Base-by-base conservation (phyloP, 2,113 vertebrate genomes). In the Lota lota region DNA sequence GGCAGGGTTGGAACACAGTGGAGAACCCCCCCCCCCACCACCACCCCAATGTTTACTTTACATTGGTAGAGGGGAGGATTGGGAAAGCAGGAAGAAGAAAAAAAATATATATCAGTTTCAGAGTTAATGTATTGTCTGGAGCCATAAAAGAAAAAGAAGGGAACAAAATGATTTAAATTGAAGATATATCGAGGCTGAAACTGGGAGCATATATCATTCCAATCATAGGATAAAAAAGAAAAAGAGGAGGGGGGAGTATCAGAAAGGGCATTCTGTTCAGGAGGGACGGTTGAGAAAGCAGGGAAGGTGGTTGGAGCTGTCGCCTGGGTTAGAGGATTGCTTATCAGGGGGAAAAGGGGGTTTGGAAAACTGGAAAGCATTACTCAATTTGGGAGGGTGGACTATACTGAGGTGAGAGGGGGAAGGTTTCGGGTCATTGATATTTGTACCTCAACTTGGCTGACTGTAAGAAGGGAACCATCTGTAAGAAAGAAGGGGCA, bases 401-500 rank as follows among this genome's bases (percentile, higher is more conserved):
- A 77, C 78, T 83, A 14, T 47, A 89, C 61, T 85, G 77, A 81
- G 88, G 88, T 91, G 77, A 91, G 76, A 91, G 78, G 78, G 78
- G 83, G 70, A 84, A 79, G 76, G 77, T 74, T 81, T 53, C 80
- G 84, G 84, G 88, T 81, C 87, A 57, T 88, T 91, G 85, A 87
- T 88, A 85, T 85, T 88, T 91, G 91, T 93, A 93, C 92, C 92
- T 93, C 92, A 88, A 90, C 74, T 77, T 88, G 68, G 86, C 83
- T 72, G 86, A 86, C 85, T 89, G 87, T 87, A 88, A 79, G 87
- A 77, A 86, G 88, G 83, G 87, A 91, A 89, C 90, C 92, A 93
- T 93, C 92, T 93, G 92, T 87, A 89, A 86, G 91, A 92, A 85
- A 93, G 89, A 92, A 92, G 88, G 88, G 87, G 87, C 84, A 87